phyloP scores from a whole-genome alignment of 2,797 vertebrate genomes.

The Myripristis jacobus region DNA sequence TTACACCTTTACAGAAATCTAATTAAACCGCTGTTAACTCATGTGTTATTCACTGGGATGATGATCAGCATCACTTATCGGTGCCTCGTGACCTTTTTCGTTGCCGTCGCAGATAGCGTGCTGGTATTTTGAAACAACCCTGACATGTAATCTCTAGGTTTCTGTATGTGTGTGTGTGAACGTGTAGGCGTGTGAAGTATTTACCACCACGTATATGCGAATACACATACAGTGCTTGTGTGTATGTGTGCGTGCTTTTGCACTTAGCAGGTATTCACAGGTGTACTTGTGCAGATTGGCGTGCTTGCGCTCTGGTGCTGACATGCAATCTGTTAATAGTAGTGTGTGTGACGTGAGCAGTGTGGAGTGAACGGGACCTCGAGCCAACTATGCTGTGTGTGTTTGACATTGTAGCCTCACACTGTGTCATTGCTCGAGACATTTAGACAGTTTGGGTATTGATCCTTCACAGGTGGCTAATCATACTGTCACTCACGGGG shows the following conservation, averaged over 20 bases:
- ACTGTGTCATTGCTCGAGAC: constrained; percentile 24
- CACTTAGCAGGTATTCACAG: background rate
- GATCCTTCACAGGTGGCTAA: constrained; percentile 38
- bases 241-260: constrained; percentile 6
- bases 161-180: background rate
- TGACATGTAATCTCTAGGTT: constrained; percentile 46
- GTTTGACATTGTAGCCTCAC: constrained; percentile 20
- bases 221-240: background rate
- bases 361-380: background rate
- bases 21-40: background rate
- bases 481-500: constrained; percentile 29
- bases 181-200: background rate
- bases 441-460: constrained; percentile 37
- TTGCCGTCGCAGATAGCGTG: background rate
- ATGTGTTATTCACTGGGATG: background rate
- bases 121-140: constrained; percentile 2
- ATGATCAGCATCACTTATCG: no score
- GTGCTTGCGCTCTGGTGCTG: background rate
- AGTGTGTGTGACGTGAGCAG: constrained; percentile 34
- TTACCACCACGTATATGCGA: background rate
- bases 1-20: background rate
- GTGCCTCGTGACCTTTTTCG: background rate
- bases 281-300: background rate
- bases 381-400: background rate
- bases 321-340: constrained; percentile 56